A percentile compares a stretch with the other conserved stretches of the same genome.
Evolutionary conservation across 2,797 vertebrate genomes (phyloP).

Genomic region (Furcifer pardalis): DNA sequence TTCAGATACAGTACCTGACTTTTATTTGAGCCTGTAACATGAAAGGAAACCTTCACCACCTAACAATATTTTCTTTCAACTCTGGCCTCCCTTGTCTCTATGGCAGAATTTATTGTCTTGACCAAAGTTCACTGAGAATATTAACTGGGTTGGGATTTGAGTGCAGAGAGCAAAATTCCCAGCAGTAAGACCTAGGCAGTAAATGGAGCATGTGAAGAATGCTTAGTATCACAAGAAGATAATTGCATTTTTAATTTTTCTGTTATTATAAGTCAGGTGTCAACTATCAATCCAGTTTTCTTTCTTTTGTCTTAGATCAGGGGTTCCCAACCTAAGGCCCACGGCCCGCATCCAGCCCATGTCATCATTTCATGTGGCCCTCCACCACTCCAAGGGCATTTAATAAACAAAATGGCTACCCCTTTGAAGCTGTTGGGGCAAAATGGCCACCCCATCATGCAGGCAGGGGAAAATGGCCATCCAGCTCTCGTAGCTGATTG

Average conservation of each 20-base stretch:
- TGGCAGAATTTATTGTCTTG: neutral
- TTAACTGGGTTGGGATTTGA: constrained; percentile 8
- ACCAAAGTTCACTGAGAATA: neutral
- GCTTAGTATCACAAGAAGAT: neutral
- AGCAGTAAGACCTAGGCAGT: neutral
- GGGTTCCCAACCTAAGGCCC: too few species aligned
- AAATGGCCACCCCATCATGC: too few species aligned
- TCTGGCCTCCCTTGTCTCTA: neutral
- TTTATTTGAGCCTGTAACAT: neutral
- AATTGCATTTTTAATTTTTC: neutral
- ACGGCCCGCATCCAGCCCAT: too few species aligned
- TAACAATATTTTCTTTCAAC: constrained; percentile 3
- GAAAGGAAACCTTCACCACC: neutral
- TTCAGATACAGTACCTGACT: neutral
- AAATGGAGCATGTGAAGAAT: constrained; percentile 7
- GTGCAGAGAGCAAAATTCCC: constrained; percentile 25
- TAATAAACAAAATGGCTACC: too few species aligned
- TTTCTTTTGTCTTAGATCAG: neutral
- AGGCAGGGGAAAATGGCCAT: too few species aligned
- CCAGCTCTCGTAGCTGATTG: too few species aligned
- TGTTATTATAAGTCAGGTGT: too few species aligned
- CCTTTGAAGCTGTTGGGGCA: too few species aligned
- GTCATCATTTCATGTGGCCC: too few species aligned
- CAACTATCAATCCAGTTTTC: neutral
- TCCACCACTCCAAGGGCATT: too few species aligned